phyloP scores from a whole-genome alignment of 2,113 vertebrate genomes.

The Amphilophus citrinellus region DNA sequence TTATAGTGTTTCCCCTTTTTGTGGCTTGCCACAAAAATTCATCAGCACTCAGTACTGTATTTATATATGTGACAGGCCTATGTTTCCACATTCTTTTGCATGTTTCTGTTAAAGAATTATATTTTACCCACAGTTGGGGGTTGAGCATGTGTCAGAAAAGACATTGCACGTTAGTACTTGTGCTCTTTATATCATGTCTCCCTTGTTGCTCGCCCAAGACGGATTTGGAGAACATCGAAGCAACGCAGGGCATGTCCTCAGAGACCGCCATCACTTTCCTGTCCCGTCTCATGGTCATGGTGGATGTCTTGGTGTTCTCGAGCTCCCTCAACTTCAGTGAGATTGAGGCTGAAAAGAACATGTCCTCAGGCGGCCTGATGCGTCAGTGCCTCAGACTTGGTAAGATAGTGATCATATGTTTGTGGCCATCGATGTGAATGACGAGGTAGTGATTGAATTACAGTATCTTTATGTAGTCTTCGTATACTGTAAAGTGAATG shows the following conservation, averaged over 20 bases:
- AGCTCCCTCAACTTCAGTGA: constrained; percentile 99
- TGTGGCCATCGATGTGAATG: constrained; percentile 4
- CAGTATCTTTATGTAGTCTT: not conserved
- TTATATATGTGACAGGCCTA: not conserved
- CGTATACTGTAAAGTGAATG: constrained; percentile 20
- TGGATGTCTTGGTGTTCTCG: constrained; percentile 96
- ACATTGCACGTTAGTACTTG: not conserved
- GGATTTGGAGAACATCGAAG: constrained; percentile 95
- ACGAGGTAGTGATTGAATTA: constrained; percentile 5
- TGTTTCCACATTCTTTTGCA: not conserved
- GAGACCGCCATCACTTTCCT: constrained; percentile 96
- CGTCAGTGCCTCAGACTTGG: constrained; percentile 94
- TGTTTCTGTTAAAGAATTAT: not conserved
- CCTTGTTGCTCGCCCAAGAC: constrained; percentile 80
- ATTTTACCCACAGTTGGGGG: not conserved
- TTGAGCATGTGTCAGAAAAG: not conserved
- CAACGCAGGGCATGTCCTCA: constrained; percentile 97
- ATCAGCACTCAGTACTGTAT: not conserved
- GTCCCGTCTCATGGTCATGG: constrained; percentile 97
- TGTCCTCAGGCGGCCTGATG: constrained; percentile 98
- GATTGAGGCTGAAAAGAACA: constrained; percentile 99
- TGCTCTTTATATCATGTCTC: constrained; percentile 8
- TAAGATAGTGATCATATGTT: constrained; percentile 31
- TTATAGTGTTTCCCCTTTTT: not conserved
- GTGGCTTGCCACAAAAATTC: constrained; percentile 4